These are phyloP conservation scores for Grus americana DNA, from an alignment of 2,113 vertebrate species.

Conservation along the genomic window DNA sequence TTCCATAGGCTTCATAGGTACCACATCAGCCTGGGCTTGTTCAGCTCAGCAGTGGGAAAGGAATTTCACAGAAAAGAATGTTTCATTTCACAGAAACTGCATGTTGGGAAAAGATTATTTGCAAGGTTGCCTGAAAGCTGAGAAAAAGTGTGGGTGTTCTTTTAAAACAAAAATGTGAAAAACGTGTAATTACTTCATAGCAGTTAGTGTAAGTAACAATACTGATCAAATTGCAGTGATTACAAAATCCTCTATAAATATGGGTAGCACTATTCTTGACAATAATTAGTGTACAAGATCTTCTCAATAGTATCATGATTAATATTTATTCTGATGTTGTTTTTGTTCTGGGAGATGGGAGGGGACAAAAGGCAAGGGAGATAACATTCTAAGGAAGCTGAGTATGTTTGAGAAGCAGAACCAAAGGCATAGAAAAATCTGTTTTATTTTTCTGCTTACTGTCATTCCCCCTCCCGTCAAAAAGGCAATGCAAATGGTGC, in stretches of 20 bases:
- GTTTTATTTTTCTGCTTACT: conserved; percentile 67
- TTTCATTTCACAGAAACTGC: background rate
- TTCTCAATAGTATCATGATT: conserved; percentile 44
- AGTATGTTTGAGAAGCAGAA: conserved; percentile 31
- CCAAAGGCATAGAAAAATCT: conserved; percentile 20
- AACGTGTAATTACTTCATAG: conserved; percentile 61
- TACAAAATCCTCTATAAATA: conserved; percentile 63
- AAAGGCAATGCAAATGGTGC: conserved; percentile 70
- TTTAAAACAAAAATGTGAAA: conserved; percentile 16
- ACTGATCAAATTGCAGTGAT: conserved; percentile 63
- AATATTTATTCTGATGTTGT: conserved; percentile 42
- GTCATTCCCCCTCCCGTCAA: conserved; percentile 31
- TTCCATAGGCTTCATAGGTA: background rate
- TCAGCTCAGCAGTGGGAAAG: background rate
- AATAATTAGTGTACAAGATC: conserved; percentile 48
- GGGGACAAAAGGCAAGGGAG: background rate
- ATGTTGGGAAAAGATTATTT: background rate
- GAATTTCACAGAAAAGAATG: background rate
- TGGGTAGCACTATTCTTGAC: conserved; percentile 47
- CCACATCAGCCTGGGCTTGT: background rate
- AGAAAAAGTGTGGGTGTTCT: background rate
- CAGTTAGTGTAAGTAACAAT: conserved; percentile 55
- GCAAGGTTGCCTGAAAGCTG: background rate
- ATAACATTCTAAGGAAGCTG: background rate
- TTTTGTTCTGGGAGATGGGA: conserved; percentile 39